These are phyloP conservation scores for Minunthozetes semirufus DNA, from an alignment of 2,888 invertebrate species.

Conservation along the genomic window DNA sequence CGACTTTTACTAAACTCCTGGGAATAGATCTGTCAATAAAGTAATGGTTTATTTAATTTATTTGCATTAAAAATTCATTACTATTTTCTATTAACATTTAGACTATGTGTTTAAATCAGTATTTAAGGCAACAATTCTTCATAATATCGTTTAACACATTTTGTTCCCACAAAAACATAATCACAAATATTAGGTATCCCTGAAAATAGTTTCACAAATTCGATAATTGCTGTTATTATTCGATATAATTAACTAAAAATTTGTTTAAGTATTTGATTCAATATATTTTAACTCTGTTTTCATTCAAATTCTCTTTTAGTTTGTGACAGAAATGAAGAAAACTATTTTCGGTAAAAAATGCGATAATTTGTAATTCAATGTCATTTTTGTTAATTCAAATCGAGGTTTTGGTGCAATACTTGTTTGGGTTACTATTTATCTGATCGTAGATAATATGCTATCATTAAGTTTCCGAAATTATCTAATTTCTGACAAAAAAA, in stretches of 20 bases:
- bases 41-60: background rate
- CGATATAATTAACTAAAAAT: too few relatives aligned
- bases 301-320: too few relatives aligned
- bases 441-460: too few relatives aligned
- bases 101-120: background rate
- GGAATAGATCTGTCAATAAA: background rate
- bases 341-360: background rate
- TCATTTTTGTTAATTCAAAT: too few relatives aligned
- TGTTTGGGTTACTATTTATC: too few relatives aligned
- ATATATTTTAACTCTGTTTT: too few relatives aligned
- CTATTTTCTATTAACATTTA: background rate
- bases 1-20: background rate
- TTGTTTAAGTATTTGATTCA: too few relatives aligned
- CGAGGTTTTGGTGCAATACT: too few relatives aligned
- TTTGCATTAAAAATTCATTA: conserved; percentile 22
- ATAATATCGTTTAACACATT: background rate
- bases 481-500: too few relatives aligned
- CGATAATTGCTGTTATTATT: too few relatives aligned
- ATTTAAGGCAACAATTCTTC: background rate
- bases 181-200: background rate
- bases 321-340: too few relatives aligned
- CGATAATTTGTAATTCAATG: background rate
- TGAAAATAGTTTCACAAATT: background rate
- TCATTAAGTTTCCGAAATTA: too few relatives aligned
- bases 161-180: background rate